Evolutionary conservation across 2,888 invertebrate species (phyloP), one percentile per base, ranked within the genome.

Genomic region (Lymantria monacha): DNA sequence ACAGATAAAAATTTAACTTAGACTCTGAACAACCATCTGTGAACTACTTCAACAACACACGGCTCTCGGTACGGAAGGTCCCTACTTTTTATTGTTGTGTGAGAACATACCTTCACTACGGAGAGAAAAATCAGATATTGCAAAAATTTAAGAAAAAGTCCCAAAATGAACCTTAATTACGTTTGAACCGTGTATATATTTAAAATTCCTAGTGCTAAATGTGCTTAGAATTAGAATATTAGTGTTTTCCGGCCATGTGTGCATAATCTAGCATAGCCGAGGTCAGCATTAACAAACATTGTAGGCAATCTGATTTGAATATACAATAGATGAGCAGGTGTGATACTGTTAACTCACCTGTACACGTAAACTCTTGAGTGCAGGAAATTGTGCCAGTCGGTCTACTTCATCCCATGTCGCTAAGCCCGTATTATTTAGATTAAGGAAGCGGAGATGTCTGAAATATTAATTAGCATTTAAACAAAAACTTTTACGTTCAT

Each of bases 361-460:
- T 58, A 98, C 94, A 72, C 98, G 93, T 56, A 98, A 93, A 85
- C 97, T 97, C 64, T 94, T 94, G 50, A 99, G 92, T 9, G 94
- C 93, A 0, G 96, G 97, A 87, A 98, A 98, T 76, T 94, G 94
- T 48, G 96, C 94, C 61, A 98, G 92, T 66, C 95, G 93, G 74
- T 98, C 98, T 54, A 98, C 95, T 74, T 98, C 97, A 69, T 96
- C 95, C 97, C 98, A 98, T 37, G 96, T 95, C 44, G 94, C 93
- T 44, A 98, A 85, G 46, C 95, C 93, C 14, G 97, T 96, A 66
- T 96, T 95, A 82, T 97, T 97, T 58, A 98, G 92, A 84, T 97
- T 97, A 51, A 97, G 92, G 74, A 96, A 95, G 73, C 94, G 94
- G 47, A 97, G 92, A 74, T 93, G 93, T 50, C 94, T 93, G 84